phyloP scores from a whole-genome alignment of 2,113 vertebrate species.

The Vulpes lagopus region DNA sequence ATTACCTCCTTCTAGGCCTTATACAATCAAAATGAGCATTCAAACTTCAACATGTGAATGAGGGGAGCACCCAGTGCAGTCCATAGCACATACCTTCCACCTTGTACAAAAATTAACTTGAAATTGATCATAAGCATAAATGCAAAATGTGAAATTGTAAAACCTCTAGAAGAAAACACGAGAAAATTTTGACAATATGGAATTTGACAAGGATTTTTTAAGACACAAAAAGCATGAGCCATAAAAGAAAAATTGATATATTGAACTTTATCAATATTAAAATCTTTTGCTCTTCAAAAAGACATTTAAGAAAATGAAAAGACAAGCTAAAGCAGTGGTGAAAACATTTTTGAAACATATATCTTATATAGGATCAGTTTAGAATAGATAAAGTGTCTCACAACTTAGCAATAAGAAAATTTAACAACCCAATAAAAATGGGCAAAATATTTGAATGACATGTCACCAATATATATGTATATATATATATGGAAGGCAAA shows the following conservation, averaged over 20 bases:
- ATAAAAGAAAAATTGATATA: background rate
- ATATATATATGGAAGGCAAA: background rate
- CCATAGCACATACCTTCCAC: background rate
- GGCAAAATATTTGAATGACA: background rate
- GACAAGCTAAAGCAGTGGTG: background rate
- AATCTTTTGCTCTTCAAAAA: background rate
- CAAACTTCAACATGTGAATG: background rate
- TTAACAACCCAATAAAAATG: background rate
- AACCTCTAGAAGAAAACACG: background rate
- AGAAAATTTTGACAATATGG: background rate
- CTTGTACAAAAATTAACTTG: background rate
- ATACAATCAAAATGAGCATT: background rate
- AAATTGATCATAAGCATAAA: background rate
- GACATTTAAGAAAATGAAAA: background rate
- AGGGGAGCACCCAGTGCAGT: rapidly evolving
- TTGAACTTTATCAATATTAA: background rate
- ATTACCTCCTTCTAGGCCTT: background rate
- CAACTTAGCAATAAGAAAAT: background rate
- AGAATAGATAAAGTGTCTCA: too few species aligned
- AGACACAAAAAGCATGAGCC: background rate
- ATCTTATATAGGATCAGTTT: background rate
- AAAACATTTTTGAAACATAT: background rate
- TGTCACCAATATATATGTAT: background rate
- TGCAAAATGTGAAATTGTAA: background rate
- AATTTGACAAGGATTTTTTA: background rate